A percentile compares a stretch with the other conserved stretches of the same genome.
Evolutionary conservation across 2,113 vertebrate species (phyloP).

Genomic region (Prunella himalayana): DNA sequence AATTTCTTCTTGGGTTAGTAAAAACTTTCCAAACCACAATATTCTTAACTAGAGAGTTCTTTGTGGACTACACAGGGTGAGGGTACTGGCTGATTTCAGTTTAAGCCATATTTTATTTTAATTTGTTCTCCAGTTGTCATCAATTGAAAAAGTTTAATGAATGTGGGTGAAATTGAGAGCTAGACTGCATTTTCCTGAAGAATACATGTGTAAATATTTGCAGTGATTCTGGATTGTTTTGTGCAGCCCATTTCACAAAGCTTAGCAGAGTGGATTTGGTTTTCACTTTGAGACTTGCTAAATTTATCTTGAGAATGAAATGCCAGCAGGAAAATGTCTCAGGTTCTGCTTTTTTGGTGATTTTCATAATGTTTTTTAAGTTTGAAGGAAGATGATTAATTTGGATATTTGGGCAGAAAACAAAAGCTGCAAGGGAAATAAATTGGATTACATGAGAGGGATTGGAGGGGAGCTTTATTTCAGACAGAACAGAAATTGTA

Average conservation of each 20-base stretch:
- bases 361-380: background rate
- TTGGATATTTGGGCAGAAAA: background rate
- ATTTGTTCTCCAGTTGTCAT: background rate
- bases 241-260: background rate
- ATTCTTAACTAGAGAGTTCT: background rate
- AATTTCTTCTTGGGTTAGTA: background rate
- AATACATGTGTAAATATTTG: background rate
- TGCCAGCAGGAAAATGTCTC: background rate
- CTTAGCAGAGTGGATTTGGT: background rate
- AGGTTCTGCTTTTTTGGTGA: background rate
- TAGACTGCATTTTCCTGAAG: background rate
- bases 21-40: background rate
- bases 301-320: background rate
- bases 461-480: background rate
- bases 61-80: fast-evolving
- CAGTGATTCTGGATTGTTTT: background rate
- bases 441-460: background rate
- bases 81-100: background rate
- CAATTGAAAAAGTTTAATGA: background rate
- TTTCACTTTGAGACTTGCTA: background rate
- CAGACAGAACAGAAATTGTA: background rate
- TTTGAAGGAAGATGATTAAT: background rate
- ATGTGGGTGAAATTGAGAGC: background rate
- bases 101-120: background rate
- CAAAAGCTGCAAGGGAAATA: background rate